These are phyloP conservation scores for Chalcosyrphus nemorum DNA, from an alignment of 2,888 invertebrate genomes.

Conservation along the genomic window DNA sequence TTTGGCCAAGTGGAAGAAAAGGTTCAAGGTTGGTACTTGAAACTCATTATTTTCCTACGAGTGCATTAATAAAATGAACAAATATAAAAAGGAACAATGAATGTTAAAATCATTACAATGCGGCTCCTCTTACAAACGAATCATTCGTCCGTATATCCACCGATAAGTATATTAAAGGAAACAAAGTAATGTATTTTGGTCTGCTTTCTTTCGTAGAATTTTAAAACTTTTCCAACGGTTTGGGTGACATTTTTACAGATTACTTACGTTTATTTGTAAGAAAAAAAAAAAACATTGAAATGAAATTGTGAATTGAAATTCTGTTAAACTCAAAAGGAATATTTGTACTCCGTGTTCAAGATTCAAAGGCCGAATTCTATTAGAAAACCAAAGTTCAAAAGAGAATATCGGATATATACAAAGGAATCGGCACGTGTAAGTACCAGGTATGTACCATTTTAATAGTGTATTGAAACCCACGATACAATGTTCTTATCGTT, in stretches of 20 bases:
- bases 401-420: neutral
- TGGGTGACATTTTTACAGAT: neutral
- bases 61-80: conserved; percentile 3
- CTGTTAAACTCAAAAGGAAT: neutral
- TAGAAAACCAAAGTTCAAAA: neutral
- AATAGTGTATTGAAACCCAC: neutral
- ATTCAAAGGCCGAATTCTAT: neutral
- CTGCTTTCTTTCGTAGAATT: neutral
- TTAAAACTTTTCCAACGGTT: neutral
- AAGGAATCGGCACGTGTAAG: neutral
- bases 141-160: neutral
- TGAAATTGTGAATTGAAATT: neutral
- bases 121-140: neutral
- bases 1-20: neutral
- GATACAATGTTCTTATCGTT: neutral
- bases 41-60: conserved; percentile 3
- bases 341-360: neutral
- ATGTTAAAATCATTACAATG: neutral
- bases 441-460: neutral
- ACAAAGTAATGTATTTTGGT: neutral
- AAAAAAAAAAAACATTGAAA: neutral
- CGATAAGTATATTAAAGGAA: neutral
- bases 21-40: neutral
- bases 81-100: conserved; percentile 4
- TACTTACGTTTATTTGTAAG: neutral